Evolutionary conservation across 2,888 invertebrate species (phyloP).

Genomic region (Sminthurides aquaticus): DNA sequence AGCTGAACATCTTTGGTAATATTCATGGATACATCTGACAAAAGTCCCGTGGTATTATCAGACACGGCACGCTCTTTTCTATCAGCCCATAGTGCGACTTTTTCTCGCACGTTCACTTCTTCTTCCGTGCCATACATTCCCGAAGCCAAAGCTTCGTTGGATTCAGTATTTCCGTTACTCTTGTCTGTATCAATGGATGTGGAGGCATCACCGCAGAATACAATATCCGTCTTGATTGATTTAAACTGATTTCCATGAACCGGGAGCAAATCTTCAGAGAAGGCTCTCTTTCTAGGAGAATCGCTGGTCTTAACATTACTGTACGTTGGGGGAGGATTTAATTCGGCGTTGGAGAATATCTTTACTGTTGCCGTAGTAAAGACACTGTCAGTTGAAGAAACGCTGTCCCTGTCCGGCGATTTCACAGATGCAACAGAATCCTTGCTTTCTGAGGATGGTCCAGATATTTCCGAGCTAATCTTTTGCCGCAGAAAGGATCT

Average conservation of each 20-base stretch:
- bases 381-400: slow-evolving; percentile 27
- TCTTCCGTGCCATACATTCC: slow-evolving; percentile 27
- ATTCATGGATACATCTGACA: neutral
- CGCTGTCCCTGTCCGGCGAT: slow-evolving; percentile 22
- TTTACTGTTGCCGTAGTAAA: slow-evolving; percentile 19
- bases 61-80: slow-evolving; percentile 17
- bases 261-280: slow-evolving; percentile 36
- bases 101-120: slow-evolving; percentile 45
- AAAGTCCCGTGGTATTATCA: neutral
- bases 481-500: slow-evolving; percentile 70
- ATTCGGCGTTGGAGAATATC: slow-evolving; percentile 6
- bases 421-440: slow-evolving; percentile 22
- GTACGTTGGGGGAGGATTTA: neutral
- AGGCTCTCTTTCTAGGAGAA: slow-evolving; percentile 41
- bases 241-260: slow-evolving; percentile 29
- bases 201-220: neutral
- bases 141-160: neutral
- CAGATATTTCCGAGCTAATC: slow-evolving; percentile 53
- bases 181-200: neutral
- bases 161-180: neutral
- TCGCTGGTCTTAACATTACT: slow-evolving; percentile 25
- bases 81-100: slow-evolving; percentile 34
- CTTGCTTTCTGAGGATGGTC: slow-evolving; percentile 24
- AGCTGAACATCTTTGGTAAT: slow-evolving; percentile 9
- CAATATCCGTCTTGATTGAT: slow-evolving; percentile 39